These are phyloP conservation scores for Leptopterna dolabrata DNA, from an alignment of 2,888 invertebrate genomes.

Conservation along the genomic window DNA sequence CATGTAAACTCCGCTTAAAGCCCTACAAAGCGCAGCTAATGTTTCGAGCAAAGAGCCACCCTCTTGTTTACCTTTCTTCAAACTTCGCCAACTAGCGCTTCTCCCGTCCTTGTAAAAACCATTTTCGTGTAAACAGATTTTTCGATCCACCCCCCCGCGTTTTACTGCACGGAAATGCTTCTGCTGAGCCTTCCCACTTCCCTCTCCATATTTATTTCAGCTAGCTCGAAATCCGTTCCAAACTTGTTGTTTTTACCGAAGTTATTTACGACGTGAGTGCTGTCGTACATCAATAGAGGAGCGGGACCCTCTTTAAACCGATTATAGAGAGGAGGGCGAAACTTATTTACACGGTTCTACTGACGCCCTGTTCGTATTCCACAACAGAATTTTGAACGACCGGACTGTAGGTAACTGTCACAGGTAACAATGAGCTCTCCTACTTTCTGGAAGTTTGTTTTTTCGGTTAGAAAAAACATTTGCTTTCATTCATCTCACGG, in stretches of 20 bases:
- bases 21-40: conserved; percentile 15
- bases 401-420: not conserved
- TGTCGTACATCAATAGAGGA: not conserved
- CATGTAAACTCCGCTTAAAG: conserved; percentile 1
- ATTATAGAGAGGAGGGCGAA: not conserved
- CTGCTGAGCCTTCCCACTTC: not conserved
- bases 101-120: not conserved
- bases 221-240: not conserved
- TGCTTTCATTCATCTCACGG: no score
- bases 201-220: not conserved
- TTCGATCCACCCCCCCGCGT: not conserved
- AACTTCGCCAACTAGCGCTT: not conserved
- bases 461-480: no score
- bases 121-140: conserved; percentile 21
- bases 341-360: not conserved
- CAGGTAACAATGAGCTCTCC: no score
- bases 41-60: not conserved
- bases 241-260: not conserved
- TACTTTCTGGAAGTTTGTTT: no score
- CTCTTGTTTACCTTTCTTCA: conserved; percentile 4
- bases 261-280: not conserved
- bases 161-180: not conserved
- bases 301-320: not conserved
- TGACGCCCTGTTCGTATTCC: not conserved
- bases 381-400: not conserved